Conservation (phyloP, 2,888 invertebrate genomes). For the Drosophila paucipuncta region DNA sequence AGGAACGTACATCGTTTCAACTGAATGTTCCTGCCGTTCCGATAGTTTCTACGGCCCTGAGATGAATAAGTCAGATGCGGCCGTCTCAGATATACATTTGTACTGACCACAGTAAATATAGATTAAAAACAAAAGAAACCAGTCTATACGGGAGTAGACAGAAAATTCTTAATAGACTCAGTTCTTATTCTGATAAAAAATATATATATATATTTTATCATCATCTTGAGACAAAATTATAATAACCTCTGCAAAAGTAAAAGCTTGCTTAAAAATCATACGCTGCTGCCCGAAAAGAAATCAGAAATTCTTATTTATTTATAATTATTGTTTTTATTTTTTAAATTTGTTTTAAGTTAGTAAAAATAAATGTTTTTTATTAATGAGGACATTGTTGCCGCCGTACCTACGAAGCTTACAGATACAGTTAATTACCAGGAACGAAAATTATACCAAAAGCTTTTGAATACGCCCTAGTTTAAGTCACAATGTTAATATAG, state of each 20-base stretch:
- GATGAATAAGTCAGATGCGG: not conserved
- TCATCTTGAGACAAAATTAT: not conserved
- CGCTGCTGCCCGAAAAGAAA: constrained; percentile 9
- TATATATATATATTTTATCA: not conserved
- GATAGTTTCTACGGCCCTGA: not conserved
- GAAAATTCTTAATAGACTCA: not conserved
- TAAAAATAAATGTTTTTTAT: constrained; percentile 30
- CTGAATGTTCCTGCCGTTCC: not conserved
- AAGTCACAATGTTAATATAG: constrained; percentile 57
- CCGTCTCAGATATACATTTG: not conserved
- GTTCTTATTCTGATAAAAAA: not conserved
- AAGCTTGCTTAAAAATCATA: constrained; percentile 8
- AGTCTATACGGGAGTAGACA: not conserved
- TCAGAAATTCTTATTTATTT: constrained; percentile 6
- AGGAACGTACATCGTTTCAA: not conserved
- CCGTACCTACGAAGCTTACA: constrained; percentile 74
- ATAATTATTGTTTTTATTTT: not conserved
- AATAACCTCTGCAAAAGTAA: not conserved
- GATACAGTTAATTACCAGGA: constrained; percentile 17
- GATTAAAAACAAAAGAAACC: not conserved
- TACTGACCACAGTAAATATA: constrained; percentile 18
- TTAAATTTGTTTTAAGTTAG: constrained; percentile 18
- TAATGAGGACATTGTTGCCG: constrained; percentile 77
- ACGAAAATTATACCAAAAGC: constrained; percentile 22
- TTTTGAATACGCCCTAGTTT: constrained; percentile 53